phyloP scores from a whole-genome alignment of 2,888 invertebrate genomes.

The Argyresthia albistria region DNA sequence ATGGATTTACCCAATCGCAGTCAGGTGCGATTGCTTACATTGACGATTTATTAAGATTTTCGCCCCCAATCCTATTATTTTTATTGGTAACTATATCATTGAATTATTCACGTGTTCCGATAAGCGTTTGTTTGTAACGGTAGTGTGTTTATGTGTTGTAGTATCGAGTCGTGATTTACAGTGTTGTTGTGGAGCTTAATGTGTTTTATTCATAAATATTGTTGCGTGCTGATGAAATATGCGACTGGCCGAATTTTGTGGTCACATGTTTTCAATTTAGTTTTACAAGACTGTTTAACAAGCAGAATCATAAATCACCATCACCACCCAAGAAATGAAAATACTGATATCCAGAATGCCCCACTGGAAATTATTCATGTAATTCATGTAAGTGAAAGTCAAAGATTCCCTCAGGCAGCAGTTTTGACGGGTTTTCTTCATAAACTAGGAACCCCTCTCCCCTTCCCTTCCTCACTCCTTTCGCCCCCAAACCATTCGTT shows the following conservation, averaged over 20 bases:
- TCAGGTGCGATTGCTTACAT: constrained; percentile 44
- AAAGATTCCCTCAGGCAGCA: too few relatives aligned
- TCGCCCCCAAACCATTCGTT: not conserved
- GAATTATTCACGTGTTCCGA: constrained; percentile 34
- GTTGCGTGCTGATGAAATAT: not conserved
- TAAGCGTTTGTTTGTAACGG: constrained; percentile 4
- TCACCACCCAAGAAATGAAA: too few relatives aligned
- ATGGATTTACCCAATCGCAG: constrained; percentile 58
- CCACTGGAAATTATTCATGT: too few relatives aligned
- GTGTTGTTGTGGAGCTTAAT: not conserved
- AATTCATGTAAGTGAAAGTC: too few relatives aligned
- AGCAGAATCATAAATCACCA: too few relatives aligned
- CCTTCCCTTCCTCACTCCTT: not conserved
- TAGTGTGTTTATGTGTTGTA: not conserved
- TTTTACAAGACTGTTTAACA: too few relatives aligned
- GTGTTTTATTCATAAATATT: not conserved
- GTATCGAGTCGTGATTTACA: not conserved
- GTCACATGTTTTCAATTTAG: too few relatives aligned
- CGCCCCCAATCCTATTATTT: constrained; percentile 13
- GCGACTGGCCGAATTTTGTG: too few relatives aligned
- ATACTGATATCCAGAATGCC: too few relatives aligned
- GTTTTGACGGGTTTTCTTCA: too few relatives aligned
- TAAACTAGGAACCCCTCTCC: too few relatives aligned
- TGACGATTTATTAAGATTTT: constrained; percentile 47
- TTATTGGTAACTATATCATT: constrained; percentile 36